Conservation (phyloP, 2,113 vertebrate genomes). For the Jacana jacana region DNA sequence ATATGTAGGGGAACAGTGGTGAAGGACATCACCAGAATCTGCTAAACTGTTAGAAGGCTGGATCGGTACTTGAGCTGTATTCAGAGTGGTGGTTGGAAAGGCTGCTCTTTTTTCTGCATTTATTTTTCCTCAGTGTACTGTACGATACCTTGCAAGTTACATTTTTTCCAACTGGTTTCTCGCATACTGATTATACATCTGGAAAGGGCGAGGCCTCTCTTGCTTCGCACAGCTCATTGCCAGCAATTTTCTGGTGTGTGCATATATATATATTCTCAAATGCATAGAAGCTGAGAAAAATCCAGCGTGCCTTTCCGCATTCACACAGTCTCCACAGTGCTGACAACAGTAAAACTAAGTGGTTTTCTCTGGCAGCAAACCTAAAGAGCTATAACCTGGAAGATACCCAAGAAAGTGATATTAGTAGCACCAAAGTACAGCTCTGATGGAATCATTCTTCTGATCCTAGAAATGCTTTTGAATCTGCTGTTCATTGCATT, state of each 20-base stretch:
- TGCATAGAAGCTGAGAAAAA: background rate
- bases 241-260: background rate
- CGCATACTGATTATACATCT: background rate
- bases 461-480: background rate
- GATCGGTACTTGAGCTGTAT: background rate
- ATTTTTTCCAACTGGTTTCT: background rate
- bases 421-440: background rate
- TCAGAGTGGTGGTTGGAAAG: background rate
- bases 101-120: background rate
- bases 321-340: background rate
- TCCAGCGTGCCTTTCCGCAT: background rate
- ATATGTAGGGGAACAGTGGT: background rate
- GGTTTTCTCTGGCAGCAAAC: constrained; percentile 31
- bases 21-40: background rate
- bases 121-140: background rate
- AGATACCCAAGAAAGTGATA: background rate
- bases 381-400: constrained; percentile 23
- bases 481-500: background rate
- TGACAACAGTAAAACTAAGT: constrained; percentile 46
- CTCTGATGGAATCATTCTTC: background rate
- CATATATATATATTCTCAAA: background rate
- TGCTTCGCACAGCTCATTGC: background rate
- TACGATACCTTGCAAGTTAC: background rate
- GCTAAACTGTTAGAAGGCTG: background rate
- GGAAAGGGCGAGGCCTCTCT: background rate